These are phyloP conservation scores for Rhinichthys osculus DNA, from an alignment of 2,797 vertebrate genomes.

Conservation along the genomic window DNA sequence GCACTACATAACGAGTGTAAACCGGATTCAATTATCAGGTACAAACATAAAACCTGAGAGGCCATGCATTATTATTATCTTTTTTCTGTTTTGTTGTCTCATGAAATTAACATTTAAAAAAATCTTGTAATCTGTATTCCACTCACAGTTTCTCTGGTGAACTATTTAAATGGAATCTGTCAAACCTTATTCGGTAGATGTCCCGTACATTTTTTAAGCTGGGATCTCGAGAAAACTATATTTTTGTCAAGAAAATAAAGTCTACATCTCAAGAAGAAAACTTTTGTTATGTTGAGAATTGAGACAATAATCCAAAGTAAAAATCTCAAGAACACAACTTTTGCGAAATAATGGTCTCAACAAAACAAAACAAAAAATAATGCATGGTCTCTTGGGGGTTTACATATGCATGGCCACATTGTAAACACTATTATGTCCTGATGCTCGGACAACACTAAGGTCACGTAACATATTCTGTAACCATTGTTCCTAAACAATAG, in stretches of 20 bases:
- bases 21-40: background rate
- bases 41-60: background rate
- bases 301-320: background rate
- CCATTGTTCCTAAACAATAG: background rate
- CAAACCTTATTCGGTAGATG: background rate
- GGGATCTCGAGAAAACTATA: background rate
- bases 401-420: conserved; percentile 1
- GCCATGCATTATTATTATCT: background rate
- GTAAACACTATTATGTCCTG: conserved; percentile 13
- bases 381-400: background rate
- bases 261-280: background rate
- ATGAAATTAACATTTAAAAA: background rate
- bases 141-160: background rate
- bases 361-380: background rate
- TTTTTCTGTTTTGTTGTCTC: background rate
- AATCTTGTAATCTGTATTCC: background rate
- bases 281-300: background rate
- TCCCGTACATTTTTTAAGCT: background rate
- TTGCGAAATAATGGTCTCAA: background rate
- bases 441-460: background rate
- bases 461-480: background rate
- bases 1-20: background rate
- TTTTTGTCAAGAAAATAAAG: background rate
- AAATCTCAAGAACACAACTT: background rate
- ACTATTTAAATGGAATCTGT: background rate